Evolutionary conservation across 1,140 invertebrate species (phyloP).

Genomic region (Caenorhabditis latens): DNA sequence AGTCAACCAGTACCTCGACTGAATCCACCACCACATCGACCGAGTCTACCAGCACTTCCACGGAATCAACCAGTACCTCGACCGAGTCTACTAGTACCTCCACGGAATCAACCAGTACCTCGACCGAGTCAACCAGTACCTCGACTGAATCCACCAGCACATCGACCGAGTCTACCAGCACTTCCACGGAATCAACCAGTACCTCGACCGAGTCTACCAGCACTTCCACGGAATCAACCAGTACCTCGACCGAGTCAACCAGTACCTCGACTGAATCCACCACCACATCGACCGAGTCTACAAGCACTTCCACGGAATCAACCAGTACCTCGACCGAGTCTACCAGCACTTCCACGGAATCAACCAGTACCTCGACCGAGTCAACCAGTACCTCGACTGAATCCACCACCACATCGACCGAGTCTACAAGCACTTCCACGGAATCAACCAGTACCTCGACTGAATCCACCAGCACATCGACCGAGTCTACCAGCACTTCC

Average conservation of each 20-base stretch:
- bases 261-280: background rate
- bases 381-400: background rate
- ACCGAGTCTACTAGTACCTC: background rate
- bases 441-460: slow-evolving; percentile 1
- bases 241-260: slow-evolving; percentile 4
- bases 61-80: background rate
- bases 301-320: background rate
- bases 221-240: background rate
- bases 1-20: background rate
- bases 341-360: background rate
- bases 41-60: background rate
- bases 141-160: background rate
- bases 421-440: background rate
- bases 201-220: background rate
- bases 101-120: background rate
- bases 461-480: background rate
- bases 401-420: background rate
- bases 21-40: background rate
- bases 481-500: background rate
- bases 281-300: background rate
- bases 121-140: background rate
- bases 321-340: slow-evolving; percentile 16
- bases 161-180: background rate
- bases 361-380: slow-evolving; percentile 4
- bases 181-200: background rate